Percentiles rank a stretch among this genome's conserved stretches.
phyloP scores from a whole-genome alignment of 1,140 invertebrate species.

The Steinernema feltiae region DNA sequence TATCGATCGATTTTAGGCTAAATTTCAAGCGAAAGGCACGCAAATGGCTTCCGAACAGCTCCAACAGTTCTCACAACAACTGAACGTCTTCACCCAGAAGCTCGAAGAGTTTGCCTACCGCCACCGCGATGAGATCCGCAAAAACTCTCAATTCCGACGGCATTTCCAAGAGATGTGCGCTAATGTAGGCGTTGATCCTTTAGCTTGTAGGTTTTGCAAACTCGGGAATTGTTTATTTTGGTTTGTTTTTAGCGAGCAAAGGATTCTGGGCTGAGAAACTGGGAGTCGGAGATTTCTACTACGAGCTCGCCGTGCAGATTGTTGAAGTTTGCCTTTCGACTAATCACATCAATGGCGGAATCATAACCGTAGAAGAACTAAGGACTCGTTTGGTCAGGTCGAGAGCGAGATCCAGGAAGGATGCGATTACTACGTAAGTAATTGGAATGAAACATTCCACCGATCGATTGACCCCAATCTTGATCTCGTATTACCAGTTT shows the following conservation, averaged over 20 bases:
- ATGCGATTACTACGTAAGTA: conserved; percentile 71
- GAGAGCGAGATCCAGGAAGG: conserved; percentile 73
- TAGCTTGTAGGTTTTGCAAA: conserved; percentile 81
- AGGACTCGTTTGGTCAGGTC: conserved; percentile 72
- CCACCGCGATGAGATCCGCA: conserved; percentile 66
- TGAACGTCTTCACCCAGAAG: conserved; percentile 84
- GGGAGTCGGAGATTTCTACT: conserved; percentile 98
- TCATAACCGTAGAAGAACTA: conserved; percentile 83
- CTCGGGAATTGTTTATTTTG: conserved; percentile 16
- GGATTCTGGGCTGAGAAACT: conserved; percentile 93
- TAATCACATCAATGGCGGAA: conserved; percentile 65
- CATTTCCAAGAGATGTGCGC: conserved; percentile 99
- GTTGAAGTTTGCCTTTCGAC: conserved; percentile 93
- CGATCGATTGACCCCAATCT: not conserved
- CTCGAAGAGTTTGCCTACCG: conserved; percentile 92
- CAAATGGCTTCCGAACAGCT: conserved; percentile 90
- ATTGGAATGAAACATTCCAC: no score
- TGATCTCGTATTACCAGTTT: not conserved
- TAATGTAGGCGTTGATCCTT: conserved; percentile 93
- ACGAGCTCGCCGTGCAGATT: conserved; percentile 92
- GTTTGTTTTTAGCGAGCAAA: conserved; percentile 60
- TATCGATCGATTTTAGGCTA: conserved; percentile 66
- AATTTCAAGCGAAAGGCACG: conserved; percentile 85
- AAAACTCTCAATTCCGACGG: conserved; percentile 79
- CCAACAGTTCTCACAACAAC: conserved; percentile 80